These are phyloP conservation scores for Bufotes viridis DNA, from an alignment of 2,797 vertebrate genomes.

Conservation along the genomic window DNA sequence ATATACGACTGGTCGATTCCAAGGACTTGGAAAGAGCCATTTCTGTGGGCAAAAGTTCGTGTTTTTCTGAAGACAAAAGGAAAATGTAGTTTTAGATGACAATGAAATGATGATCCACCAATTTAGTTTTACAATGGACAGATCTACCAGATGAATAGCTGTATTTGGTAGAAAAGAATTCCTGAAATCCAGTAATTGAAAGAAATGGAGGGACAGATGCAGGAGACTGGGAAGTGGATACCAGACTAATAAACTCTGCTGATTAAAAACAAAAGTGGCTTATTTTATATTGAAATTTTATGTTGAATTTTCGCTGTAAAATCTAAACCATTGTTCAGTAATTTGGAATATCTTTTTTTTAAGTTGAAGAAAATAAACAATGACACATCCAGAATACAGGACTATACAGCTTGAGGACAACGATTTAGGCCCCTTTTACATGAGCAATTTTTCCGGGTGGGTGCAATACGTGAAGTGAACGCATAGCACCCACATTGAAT, in stretches of 20 bases:
- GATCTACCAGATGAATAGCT: background rate
- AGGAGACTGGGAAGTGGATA: no score
- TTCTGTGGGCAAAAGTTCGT: slow-evolving; percentile 87
- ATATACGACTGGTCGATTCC: slow-evolving; percentile 84
- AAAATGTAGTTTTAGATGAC: background rate
- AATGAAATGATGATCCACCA: background rate
- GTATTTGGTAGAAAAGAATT: background rate
- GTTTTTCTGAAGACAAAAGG: slow-evolving; percentile 79
- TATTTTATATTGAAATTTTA: background rate
- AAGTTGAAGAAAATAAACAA: no score
- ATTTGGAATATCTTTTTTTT: no score
- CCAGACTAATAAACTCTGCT: background rate
- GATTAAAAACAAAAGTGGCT: background rate
- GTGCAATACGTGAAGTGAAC: no score
- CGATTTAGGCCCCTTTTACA: no score
- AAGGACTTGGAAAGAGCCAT: slow-evolving; percentile 83
- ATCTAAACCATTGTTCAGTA: no score
- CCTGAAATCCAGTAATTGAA: background rate
- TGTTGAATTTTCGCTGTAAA: no score
- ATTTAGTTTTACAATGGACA: background rate
- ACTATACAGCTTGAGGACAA: no score
- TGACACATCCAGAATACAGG: no score
- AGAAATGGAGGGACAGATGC: background rate
- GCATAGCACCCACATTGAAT: no score
- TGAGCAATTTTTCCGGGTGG: no score